Evolutionary conservation across 2,797 vertebrate genomes (phyloP), one percentile per base, ranked within the genome.

Genomic region (Sebastes matsubarae): DNA sequence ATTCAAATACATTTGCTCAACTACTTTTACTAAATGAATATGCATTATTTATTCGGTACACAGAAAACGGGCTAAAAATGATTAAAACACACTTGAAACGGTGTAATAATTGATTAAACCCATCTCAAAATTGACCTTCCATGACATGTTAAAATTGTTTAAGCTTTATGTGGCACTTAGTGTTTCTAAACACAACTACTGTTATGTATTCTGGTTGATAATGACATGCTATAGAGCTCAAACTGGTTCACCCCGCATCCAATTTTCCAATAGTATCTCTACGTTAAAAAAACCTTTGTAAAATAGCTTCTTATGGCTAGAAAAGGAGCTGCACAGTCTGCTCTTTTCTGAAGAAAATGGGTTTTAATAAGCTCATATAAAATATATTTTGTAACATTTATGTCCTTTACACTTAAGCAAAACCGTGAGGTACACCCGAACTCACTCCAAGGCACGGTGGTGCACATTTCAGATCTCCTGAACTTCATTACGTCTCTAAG

Each of bases 281-380:
- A 32, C 34, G 38, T 27, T 54, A 16, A 68, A 71, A 70, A 25
- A 68, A 73, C 6, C 32, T 83, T 84, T 75, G 29, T 73, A 66
- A n/a, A 61, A 50, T 46, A 46, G 38, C 30, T 50, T 61, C 18
- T 32, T 18, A 42, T 32, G 9, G 61, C 14, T 9, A 29, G n/a
- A 63, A 66, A 24, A 22, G 6, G 8, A 64, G 20, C n/a, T 16
- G 13, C 9, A 67, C 2, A 38, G 14, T 54, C 46, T 70, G n/a
- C 55, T 79, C 60, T 25, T 65, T 1, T 77, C 61, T 66, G 18
- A 67, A 52, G 63, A 54, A 57, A 32, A 61, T 6, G 4, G 2
- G 8, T 64, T 50, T 3, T 13, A 65, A 36, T 18, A 20, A 63
- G 13, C 14, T 72, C 12, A 32, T 63, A 10, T 36, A 61, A 63